Conservation (phyloP, 2,797 vertebrate genomes). For the Rhodeus uyekii region DNA sequence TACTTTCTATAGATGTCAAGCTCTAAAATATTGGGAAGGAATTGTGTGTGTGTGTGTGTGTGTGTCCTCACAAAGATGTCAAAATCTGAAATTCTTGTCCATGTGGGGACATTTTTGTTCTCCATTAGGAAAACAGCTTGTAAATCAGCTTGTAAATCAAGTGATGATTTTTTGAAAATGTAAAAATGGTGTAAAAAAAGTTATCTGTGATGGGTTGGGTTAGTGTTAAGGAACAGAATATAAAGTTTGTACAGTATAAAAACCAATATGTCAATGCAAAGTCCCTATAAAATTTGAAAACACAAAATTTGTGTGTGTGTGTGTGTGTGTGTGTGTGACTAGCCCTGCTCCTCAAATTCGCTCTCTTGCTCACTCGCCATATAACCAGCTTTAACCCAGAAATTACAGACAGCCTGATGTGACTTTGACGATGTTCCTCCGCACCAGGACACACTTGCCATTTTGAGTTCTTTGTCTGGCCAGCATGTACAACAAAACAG, state of each 20-base stretch:
- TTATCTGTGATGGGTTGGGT: too few relatives aligned
- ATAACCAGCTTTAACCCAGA: constrained; percentile 14
- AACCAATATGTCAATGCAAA: too few relatives aligned
- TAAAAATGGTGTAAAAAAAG: too few relatives aligned
- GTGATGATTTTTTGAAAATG: too few relatives aligned
- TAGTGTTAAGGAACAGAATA: too few relatives aligned
- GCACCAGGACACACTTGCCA: constrained; percentile 26
- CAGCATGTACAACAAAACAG: constrained; percentile 32
- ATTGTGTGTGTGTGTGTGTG: neutral
- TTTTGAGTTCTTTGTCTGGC: constrained; percentile 37
- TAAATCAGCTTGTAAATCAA: too few relatives aligned
- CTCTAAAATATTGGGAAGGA: neutral
- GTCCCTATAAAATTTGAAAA: too few relatives aligned
- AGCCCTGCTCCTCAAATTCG: neutral
- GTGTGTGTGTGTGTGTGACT: neutral
- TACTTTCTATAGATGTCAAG: neutral
- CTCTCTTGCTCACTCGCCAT: neutral
- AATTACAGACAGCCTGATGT: constrained; percentile 10
- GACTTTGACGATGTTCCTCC: constrained; percentile 30
- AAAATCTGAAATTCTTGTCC: too few relatives aligned
- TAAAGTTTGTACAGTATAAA: too few relatives aligned
- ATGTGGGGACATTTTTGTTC: too few relatives aligned
- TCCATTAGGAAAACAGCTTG: too few relatives aligned
- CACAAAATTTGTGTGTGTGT: neutral
- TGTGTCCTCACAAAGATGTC: too few relatives aligned